Evolutionary conservation across 2,797 vertebrate genomes (phyloP).

Genomic region (Hapalemur alaotrensis): DNA sequence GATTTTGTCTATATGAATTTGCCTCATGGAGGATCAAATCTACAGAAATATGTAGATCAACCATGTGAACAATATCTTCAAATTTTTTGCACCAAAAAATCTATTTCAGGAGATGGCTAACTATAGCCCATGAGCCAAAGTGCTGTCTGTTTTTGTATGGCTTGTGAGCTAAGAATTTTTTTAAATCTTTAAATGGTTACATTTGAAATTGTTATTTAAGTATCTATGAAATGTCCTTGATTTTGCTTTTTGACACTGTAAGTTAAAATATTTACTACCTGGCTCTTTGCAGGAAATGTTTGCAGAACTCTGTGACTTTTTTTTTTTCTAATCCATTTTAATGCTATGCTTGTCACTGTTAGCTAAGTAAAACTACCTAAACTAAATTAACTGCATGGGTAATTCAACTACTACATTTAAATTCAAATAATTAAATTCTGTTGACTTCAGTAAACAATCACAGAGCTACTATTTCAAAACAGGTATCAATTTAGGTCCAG

Average conservation of each 20-base stretch:
- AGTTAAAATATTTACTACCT: neutral
- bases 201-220: neutral
- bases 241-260: neutral
- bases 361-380: neutral
- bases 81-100: neutral
- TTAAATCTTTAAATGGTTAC: neutral
- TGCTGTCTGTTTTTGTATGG: neutral
- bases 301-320: neutral
- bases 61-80: neutral
- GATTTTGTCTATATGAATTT: neutral
- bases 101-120: neutral
- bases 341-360: neutral
- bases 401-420: neutral
- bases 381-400: neutral
- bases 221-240: neutral
- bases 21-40: neutral
- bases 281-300: neutral
- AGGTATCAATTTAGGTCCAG: neutral
- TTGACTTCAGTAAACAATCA: slow-evolving; percentile 1
- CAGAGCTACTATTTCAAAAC: neutral
- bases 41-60: neutral
- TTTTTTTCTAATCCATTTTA: neutral
- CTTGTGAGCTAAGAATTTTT: neutral
- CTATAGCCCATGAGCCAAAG: neutral
- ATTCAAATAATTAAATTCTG: neutral